Evolutionary conservation across 2,113 vertebrate genomes (phyloP), one percentile per base, ranked within the genome.

Genomic region (Bettongia penicillata): DNA sequence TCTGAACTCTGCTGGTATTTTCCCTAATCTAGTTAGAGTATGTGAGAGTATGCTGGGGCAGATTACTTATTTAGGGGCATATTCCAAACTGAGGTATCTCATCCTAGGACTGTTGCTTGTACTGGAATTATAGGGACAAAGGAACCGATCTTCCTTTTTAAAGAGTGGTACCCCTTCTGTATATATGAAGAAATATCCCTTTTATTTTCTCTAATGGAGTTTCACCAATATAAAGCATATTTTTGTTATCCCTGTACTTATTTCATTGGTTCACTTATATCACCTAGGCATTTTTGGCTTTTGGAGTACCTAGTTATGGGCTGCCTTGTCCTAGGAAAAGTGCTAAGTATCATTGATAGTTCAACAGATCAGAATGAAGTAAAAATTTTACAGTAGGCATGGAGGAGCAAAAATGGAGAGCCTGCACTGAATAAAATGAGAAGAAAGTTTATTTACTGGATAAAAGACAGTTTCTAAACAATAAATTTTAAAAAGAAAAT

Each of bases 101-200:
- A 95, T 19, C 96, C 55, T 89, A 77, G 31, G 37, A 55, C 47
- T 94, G 48, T 14, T 93, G 53, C 91, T 97, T 95, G 84, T 95
- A 23, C 43, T 91, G n/a, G 25, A 92, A 89, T 94, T 96, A 94
- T 51, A 94, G 95, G 94, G 37, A 51, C 47, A 97, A 90, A 55
- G 93, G 89, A 96, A 91, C 52, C 91, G 93, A 91, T 96, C 57
- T 53, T 95, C 43, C 89, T 96, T 23, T 93, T 96, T 96, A 95
- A 94, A 95, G 52, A 50, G 51, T 91, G 47, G 50, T 93, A 95
- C 91, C 52, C 61, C 26, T 23, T 93, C 94, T 95, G 0, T 93
- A 51, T 53, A 53, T 89, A 89, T 43, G 92, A 16, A 49, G 47
- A 28, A 90, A n/a, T 89, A 25, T 52, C 91, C 89, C 57, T 97